A percentile compares a stretch with the other conserved stretches of the same genome.
Evolutionary conservation across 53 echinoderm and acorn worm species (phyloP).

Genomic region (Apostichopus leukothele): DNA sequence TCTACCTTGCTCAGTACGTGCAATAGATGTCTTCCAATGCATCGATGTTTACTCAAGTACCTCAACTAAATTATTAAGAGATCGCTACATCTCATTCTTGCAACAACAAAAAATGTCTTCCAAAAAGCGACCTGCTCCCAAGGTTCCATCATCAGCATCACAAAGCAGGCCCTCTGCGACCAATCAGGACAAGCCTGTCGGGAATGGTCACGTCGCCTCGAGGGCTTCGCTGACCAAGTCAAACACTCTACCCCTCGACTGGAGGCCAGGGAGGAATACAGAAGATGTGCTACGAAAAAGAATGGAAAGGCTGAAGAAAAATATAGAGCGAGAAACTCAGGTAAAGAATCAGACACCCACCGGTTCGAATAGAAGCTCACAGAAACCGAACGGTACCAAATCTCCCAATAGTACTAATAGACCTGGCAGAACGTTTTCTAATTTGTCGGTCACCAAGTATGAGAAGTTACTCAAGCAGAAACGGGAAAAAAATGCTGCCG

Average conservation of each 20-base stretch:
- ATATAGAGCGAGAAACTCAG: slow-evolving; percentile 32
- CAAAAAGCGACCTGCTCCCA: slow-evolving; percentile 17
- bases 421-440: slow-evolving; percentile 17
- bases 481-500: neutral
- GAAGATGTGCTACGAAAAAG: slow-evolving; percentile 30
- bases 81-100: neutral
- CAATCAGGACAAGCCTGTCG: slow-evolving; percentile 10
- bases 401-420: neutral
- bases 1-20: neutral
- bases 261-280: slow-evolving; percentile 33
- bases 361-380: neutral
- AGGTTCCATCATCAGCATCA: neutral
- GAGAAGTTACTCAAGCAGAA: neutral
- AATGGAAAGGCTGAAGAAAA: slow-evolving; percentile 42
- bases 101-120: slow-evolving; percentile 5
- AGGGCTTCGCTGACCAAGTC: slow-evolving; percentile 1
- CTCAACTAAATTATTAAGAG: neutral
- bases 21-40: slow-evolving; percentile 30
- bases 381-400: neutral
- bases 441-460: slow-evolving; percentile 5
- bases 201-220: neutral
- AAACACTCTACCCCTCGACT: slow-evolving; percentile 11
- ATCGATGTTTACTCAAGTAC: neutral
- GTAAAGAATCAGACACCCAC: neutral
- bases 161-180: neutral